Percentiles rank a stretch among this genome's conserved stretches.
Conservation (phyloP, 1,140 invertebrate genomes). For the Bombyx mandarina region DNA sequence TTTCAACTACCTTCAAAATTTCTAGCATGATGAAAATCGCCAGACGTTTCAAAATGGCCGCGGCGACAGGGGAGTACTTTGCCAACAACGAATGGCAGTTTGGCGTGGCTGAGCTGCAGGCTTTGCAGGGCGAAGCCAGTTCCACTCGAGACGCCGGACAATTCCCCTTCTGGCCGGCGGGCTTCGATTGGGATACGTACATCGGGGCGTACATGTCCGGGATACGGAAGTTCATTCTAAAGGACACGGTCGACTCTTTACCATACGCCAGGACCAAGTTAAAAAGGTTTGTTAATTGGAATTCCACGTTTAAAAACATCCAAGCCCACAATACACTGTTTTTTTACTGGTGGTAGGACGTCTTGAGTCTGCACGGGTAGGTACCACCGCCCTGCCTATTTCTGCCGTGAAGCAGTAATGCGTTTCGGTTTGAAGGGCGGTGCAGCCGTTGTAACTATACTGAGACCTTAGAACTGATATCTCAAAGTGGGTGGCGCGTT, state of each 20-base stretch:
- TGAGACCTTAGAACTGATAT: too few relatives aligned
- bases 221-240: constrained; percentile 83
- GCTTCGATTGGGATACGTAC: constrained; percentile 49
- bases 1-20: constrained; percentile 8
- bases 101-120: constrained; percentile 79
- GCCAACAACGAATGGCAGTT: constrained; percentile 91
- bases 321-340: too few relatives aligned
- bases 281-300: constrained; percentile 65
- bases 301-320: too few relatives aligned
- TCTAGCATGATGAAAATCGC: constrained; percentile 88
- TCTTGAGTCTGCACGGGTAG: too few relatives aligned
- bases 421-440: too few relatives aligned
- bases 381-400: too few relatives aligned
- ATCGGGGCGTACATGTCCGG: constrained; percentile 81
- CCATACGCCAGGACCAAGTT: constrained; percentile 77
- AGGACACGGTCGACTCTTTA: constrained; percentile 79
- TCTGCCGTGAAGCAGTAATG: too few relatives aligned
- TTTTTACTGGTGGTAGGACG: too few relatives aligned
- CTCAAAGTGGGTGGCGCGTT: too few relatives aligned
- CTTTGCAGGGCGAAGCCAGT: constrained; percentile 75
- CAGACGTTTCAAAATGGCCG: constrained; percentile 83
- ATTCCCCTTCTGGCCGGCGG: constrained; percentile 66
- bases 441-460: too few relatives aligned
- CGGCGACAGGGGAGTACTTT: constrained; percentile 87
- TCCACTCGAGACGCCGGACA: constrained; percentile 70